These are phyloP conservation scores for Sphaerophoria taeniata DNA, from an alignment of 2,888 invertebrate genomes.

Conservation along the genomic window DNA sequence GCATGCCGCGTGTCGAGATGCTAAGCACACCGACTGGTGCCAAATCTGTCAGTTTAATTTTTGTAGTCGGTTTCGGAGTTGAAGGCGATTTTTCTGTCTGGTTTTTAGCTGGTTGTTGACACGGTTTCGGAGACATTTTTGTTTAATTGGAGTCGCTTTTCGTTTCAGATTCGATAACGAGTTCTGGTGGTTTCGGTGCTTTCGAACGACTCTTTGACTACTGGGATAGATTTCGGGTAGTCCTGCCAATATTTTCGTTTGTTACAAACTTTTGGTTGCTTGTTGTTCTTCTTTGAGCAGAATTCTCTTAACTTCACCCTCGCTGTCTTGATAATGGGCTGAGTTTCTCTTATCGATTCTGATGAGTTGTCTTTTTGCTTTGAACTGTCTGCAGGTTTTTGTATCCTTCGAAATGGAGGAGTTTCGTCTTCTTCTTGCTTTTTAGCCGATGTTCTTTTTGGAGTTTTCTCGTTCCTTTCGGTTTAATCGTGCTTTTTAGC, in stretches of 20 bases:
- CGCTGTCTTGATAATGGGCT: background rate
- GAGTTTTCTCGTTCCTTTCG: background rate
- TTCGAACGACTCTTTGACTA: background rate
- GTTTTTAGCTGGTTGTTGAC: too few relatives aligned
- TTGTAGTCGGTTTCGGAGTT: slow-evolving; percentile 4
- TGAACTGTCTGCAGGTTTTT: slow-evolving; percentile 17
- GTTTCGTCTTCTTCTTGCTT: background rate
- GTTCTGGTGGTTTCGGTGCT: background rate
- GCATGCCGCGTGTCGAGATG: slow-evolving; percentile 52
- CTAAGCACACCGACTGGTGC: slow-evolving; percentile 47
- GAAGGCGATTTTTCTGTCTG: background rate
- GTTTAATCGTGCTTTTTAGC: background rate
- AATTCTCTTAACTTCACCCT: background rate
- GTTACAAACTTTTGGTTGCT: slow-evolving; percentile 33
- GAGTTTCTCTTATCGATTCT: background rate
- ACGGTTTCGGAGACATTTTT: too few relatives aligned
- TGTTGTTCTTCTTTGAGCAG: background rate
- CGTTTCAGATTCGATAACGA: background rate
- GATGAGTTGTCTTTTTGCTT: background rate
- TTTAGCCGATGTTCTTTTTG: background rate
- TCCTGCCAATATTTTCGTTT: slow-evolving; percentile 8
- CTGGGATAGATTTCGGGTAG: background rate
- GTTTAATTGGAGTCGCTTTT: background rate
- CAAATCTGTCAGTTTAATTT: slow-evolving; percentile 31
- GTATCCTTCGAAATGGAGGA: background rate